Conservation (phyloP, 2,113 vertebrate genomes). For the Psilopogon haemacephalus region DNA sequence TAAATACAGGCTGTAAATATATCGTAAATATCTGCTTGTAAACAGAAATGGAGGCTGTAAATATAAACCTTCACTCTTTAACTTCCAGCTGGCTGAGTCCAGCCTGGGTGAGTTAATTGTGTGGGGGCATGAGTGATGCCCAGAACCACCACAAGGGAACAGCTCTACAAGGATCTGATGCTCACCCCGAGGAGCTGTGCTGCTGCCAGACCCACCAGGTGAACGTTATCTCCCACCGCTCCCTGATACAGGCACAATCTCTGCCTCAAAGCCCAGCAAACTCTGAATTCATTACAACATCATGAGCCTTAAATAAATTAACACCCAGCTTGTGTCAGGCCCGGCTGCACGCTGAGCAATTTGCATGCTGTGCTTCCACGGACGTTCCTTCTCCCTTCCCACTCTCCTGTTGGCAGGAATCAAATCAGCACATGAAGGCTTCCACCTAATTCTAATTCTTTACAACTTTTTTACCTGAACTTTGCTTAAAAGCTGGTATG, state of each 20-base stretch:
- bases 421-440: not conserved
- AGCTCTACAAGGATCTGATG: not conserved
- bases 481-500: not conserved
- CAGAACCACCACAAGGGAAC: too few species aligned
- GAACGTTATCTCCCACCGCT: not conserved
- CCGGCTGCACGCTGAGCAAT: not conserved
- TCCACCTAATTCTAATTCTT: conserved; percentile 22
- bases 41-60: too few species aligned
- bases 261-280: conserved; percentile 27
- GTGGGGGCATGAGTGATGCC: too few species aligned
- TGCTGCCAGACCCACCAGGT: not conserved
- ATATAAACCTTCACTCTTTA: too few species aligned
- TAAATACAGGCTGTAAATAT: too few species aligned
- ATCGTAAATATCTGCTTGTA: too few species aligned
- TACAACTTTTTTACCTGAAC: not conserved
- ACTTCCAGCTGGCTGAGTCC: too few species aligned
- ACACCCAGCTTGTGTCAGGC: conserved; percentile 34
- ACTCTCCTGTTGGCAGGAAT: not conserved
- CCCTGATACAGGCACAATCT: not conserved
- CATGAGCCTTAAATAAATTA: conserved; percentile 56
- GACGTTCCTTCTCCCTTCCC: not conserved
- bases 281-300: conserved; percentile 14
- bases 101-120: too few species aligned
- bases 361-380: conserved; percentile 21
- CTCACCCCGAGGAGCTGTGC: not conserved